Evolutionary conservation across 2,888 invertebrate species (phyloP).

Genomic region (Saturnia japonica): DNA sequence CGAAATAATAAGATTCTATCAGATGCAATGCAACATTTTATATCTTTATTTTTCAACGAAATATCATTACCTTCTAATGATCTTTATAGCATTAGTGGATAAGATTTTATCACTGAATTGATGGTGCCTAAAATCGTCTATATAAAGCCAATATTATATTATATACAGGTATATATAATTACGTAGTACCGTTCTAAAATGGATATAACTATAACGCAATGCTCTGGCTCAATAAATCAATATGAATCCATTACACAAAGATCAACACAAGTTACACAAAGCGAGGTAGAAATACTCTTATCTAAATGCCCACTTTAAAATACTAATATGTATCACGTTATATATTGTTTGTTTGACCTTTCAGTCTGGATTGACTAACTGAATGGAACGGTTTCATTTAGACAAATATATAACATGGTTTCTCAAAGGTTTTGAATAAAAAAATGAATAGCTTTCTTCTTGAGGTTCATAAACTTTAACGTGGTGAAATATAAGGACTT

Average conservation of each 20-base stretch:
- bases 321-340: conserved; percentile 9
- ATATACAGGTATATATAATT: neutral
- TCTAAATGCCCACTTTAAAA: conserved; percentile 14
- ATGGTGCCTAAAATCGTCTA: conserved; percentile 1
- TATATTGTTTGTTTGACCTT: conserved; percentile 15
- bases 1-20: neutral
- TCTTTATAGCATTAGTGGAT: neutral
- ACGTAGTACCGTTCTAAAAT: conserved; percentile 16
- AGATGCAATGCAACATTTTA: neutral
- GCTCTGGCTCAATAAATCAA: conserved; percentile 25
- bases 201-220: conserved; percentile 5
- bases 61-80: neutral
- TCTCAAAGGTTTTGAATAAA: no score
- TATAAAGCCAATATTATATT: neutral
- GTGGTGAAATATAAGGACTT: neutral
- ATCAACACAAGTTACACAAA: conserved; percentile 25
- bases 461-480: no score
- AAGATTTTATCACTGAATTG: neutral
- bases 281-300: neutral
- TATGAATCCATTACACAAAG: conserved; percentile 27
- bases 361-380: conserved; percentile 5
- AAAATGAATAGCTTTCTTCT: no score
- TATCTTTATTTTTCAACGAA: neutral
- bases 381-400: neutral
- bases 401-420: neutral